Conservation (phyloP, 2,797 vertebrate species). For the Mus spretus region DNA sequence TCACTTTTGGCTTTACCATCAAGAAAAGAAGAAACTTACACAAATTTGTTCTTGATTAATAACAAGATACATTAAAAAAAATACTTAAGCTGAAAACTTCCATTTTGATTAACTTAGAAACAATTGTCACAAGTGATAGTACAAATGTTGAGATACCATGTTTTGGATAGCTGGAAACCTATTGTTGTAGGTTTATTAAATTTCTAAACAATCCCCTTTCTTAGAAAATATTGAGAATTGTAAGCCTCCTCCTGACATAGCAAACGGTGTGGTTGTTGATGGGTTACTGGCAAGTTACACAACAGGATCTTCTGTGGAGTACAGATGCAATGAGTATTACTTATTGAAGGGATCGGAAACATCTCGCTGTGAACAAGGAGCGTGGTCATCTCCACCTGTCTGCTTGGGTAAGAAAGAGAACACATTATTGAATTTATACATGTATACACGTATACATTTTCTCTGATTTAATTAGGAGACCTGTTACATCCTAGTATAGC, state of each 20-base stretch:
- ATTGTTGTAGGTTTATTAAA: background rate
- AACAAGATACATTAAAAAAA: background rate
- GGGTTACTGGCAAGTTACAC: constrained; percentile 79
- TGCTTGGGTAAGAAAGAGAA: constrained; percentile 88
- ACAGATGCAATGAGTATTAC: constrained; percentile 87
- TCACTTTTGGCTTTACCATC: background rate
- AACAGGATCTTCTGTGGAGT: constrained; percentile 87
- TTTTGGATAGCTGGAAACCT: background rate
- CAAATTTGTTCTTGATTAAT: background rate
- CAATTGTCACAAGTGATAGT: background rate
- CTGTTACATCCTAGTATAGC: background rate
- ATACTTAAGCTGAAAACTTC: background rate
- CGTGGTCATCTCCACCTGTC: constrained; percentile 87
- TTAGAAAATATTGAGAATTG: constrained; percentile 85
- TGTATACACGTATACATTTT: background rate
- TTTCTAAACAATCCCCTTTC: background rate
- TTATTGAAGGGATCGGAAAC: constrained; percentile 84
- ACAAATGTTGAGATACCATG: background rate
- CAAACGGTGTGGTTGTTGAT: constrained; percentile 81
- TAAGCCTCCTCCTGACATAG: constrained; percentile 85
- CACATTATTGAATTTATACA: background rate
- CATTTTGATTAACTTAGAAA: background rate
- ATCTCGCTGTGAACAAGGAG: constrained; percentile 86
- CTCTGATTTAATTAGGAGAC: constrained; percentile 4
- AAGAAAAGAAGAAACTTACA: background rate